Percentiles rank a stretch among this genome's conserved stretches.
These are phyloP conservation scores for Cyphomyrmex costatus DNA, from an alignment of 1,140 invertebrate species.

Conservation along the genomic window DNA sequence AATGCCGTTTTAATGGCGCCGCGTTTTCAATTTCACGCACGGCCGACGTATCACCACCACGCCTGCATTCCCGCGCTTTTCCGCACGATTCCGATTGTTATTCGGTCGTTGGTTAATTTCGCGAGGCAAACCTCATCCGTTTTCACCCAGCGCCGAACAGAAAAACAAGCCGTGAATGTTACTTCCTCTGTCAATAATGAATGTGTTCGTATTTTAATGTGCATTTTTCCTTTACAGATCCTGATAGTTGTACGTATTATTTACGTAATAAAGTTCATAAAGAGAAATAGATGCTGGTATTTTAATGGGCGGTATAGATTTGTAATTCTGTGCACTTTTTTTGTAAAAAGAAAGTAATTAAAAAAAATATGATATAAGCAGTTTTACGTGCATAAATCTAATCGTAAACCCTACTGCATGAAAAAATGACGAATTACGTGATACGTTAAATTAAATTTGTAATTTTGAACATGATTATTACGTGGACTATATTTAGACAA, in stretches of 20 bases:
- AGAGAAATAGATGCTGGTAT: not conserved
- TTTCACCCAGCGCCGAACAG: not conserved
- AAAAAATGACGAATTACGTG: not conserved
- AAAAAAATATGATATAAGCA: not conserved
- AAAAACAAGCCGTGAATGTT: slow-evolving; percentile 34
- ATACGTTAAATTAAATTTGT: not conserved
- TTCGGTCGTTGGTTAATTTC: slow-evolving; percentile 67
- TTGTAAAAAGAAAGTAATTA: not conserved
- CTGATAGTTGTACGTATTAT: not conserved
- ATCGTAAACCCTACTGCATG: too few species aligned
- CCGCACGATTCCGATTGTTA: slow-evolving; percentile 62
- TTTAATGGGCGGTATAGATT: not conserved
- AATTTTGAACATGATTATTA: not conserved
- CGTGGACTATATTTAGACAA: not conserved
- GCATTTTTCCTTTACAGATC: not conserved
- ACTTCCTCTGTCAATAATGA: slow-evolving; percentile 3
- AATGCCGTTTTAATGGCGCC: slow-evolving; percentile 69
- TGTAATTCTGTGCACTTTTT: not conserved
- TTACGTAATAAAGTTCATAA: not conserved
- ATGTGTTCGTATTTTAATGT: slow-evolving; percentile 25
- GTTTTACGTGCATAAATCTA: not conserved
- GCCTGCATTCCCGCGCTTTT: slow-evolving; percentile 59
- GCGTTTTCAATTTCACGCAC: slow-evolving; percentile 69
- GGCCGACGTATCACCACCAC: slow-evolving; percentile 7
- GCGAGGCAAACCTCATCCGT: slow-evolving; percentile 23